These are phyloP conservation scores for Alitta virens DNA, from an alignment of 2,888 invertebrate species.

Conservation along the genomic window DNA sequence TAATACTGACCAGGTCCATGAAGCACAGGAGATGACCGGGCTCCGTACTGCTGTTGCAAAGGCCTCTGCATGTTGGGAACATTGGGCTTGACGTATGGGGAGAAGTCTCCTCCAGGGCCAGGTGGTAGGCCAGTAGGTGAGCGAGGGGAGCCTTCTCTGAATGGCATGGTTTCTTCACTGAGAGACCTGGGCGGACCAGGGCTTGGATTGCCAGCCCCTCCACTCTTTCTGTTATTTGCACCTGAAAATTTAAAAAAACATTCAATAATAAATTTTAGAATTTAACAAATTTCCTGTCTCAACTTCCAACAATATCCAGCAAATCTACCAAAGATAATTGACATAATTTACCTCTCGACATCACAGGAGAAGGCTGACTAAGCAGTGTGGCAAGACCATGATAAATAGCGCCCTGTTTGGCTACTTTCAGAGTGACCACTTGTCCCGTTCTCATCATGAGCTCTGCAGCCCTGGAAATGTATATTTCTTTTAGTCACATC, in stretches of 20 bases:
- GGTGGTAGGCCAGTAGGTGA: not conserved
- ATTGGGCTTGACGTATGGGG: constrained; percentile 10
- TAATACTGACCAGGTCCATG: too few species aligned
- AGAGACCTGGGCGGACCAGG: too few species aligned
- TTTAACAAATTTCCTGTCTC: too few species aligned
- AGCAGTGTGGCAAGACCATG: constrained; percentile 92
- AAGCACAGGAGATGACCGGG: constrained; percentile 24
- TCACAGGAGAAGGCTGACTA: constrained; percentile 79
- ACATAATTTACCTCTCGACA: constrained; percentile 40
- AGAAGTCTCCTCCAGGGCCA: constrained; percentile 10
- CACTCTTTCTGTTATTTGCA: constrained; percentile 1
- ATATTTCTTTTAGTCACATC: too few species aligned
- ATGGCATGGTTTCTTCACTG: too few species aligned
- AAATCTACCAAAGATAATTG: too few species aligned
- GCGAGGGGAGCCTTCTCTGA: not conserved
- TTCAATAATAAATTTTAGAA: too few species aligned
- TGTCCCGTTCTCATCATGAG: constrained; percentile 91
- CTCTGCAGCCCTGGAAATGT: constrained; percentile 83
- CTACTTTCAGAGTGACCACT: constrained; percentile 90
- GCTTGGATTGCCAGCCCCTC: too few species aligned
- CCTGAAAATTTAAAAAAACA: too few species aligned
- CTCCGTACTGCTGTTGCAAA: constrained; percentile 22
- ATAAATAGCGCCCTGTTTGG: constrained; percentile 95
- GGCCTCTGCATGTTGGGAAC: constrained; percentile 17
- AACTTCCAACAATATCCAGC: too few species aligned